Conservation (phyloP, 2,888 invertebrate species). For the Pomacea canaliculata region DNA sequence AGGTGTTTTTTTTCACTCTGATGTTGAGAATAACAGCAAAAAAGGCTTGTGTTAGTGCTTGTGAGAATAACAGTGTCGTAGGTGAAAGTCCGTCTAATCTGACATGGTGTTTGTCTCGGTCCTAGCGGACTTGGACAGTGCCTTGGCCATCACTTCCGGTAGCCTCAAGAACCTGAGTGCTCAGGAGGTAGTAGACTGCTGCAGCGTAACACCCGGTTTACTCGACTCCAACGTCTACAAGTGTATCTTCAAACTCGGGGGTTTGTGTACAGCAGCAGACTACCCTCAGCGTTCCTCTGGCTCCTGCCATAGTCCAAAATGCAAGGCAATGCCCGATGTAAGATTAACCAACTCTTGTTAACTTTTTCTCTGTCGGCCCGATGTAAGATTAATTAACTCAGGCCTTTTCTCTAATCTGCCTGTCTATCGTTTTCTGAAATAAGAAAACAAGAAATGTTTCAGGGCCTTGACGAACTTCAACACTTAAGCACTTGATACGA, state of each 20-base stretch:
- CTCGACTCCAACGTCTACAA: conserved; percentile 30
- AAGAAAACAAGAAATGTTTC: too few species aligned
- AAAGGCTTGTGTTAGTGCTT: too few species aligned
- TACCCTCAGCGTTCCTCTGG: conserved; percentile 28
- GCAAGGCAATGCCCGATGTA: conserved; percentile 41
- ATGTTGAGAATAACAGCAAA: too few species aligned
- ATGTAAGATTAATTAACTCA: conserved; percentile 31
- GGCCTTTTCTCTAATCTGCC: too few species aligned
- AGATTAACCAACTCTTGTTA: not conserved
- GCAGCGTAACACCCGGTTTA: not conserved
- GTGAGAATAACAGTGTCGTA: too few species aligned
- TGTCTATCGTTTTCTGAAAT: too few species aligned
- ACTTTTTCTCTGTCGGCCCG: conserved; percentile 3
- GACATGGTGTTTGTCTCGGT: not conserved
- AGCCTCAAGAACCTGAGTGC: conserved; percentile 22
- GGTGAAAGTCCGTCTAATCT: too few species aligned
- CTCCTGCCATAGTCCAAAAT: conserved; percentile 39
- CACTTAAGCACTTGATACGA: too few species aligned
- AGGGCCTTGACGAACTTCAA: too few species aligned
- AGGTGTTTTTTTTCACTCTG: too few species aligned
- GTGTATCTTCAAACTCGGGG: conserved; percentile 47
- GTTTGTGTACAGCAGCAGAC: conserved; percentile 40
- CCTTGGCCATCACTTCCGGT: conserved; percentile 26
- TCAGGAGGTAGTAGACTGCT: conserved; percentile 28
- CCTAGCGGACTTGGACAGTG: conserved; percentile 31